Evolutionary conservation across 2,888 invertebrate genomes (phyloP).

Genomic region (Eupithecia subfuscata): DNA sequence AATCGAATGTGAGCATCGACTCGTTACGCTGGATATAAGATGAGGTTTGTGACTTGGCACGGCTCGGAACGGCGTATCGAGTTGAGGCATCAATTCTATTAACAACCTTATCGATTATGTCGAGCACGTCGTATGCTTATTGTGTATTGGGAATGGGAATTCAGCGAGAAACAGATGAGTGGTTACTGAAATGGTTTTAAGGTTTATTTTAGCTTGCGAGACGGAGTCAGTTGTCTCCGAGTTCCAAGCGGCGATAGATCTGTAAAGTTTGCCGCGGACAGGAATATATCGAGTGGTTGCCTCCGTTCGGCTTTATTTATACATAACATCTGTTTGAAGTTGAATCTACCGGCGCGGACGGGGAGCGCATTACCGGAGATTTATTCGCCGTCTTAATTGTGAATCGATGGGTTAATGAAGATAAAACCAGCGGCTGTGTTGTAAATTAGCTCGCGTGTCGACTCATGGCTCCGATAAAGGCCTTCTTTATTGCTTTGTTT

Average conservation of each 20-base stretch:
- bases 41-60: conserved; percentile 70
- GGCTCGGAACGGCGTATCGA: conserved; percentile 62
- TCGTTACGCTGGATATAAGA: conserved; percentile 83
- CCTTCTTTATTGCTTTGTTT: conserved; percentile 84
- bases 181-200: conserved; percentile 47
- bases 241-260: conserved; percentile 75
- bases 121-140: conserved; percentile 2
- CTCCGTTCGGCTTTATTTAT: conserved; percentile 84
- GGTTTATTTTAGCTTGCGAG: conserved; percentile 62
- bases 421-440: conserved; percentile 84
- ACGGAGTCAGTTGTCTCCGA: conserved; percentile 62
- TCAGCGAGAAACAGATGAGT: conserved; percentile 16
- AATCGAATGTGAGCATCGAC: conserved; percentile 84
- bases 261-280: conserved; percentile 84
- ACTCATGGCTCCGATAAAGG: conserved; percentile 82
- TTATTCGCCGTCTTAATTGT: conserved; percentile 84
- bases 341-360: conserved; percentile 82
- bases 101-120: conserved; percentile 54
- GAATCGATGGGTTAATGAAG: conserved; percentile 85
- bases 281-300: conserved; percentile 84
- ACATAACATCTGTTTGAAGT: conserved; percentile 84
- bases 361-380: conserved; percentile 83
- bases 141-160: neutral
- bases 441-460: conserved; percentile 85
- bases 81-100: conserved; percentile 49